These are phyloP conservation scores for Corythaixoides concolor DNA, from an alignment of 2,113 vertebrate species.

Conservation along the genomic window DNA sequence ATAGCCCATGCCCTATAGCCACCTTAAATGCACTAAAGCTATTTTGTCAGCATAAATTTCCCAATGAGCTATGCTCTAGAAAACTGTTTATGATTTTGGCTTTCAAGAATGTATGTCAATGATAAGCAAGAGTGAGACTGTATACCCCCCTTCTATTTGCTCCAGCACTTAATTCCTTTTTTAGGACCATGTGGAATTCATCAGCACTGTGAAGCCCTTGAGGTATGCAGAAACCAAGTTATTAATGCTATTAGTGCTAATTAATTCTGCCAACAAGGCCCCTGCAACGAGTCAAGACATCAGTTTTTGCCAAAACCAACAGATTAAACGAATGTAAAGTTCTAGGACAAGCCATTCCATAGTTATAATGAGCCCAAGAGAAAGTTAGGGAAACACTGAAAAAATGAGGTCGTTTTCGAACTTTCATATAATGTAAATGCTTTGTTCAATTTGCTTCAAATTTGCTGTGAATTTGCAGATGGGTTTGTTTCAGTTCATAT, in stretches of 20 bases:
- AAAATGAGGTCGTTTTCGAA: neutral
- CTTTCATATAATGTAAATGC: neutral
- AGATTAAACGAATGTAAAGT: conserved; percentile 26
- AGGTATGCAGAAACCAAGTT: conserved; percentile 25
- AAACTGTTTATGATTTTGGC: conserved; percentile 5
- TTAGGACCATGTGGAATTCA: conserved; percentile 7
- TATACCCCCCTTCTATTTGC: neutral
- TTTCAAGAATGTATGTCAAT: neutral
- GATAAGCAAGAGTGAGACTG: neutral
- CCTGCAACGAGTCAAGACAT: conserved; percentile 25
- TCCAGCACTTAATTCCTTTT: neutral
- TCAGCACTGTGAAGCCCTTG: neutral
- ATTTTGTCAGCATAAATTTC: conserved; percentile 21
- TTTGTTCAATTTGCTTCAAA: neutral
- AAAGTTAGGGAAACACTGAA: neutral
- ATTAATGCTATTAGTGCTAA: conserved; percentile 54
- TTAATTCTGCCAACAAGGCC: conserved; percentile 44
- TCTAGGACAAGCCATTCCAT: neutral
- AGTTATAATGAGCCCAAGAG: neutral
- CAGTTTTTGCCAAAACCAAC: conserved; percentile 24
- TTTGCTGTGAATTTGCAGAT: neutral
- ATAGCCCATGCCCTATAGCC: neutral
- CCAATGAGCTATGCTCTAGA: neutral
- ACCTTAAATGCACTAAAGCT: neutral
- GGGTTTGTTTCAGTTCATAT: neutral